These are phyloP conservation scores for Drosophila colorata DNA, from an alignment of 2,888 invertebrate species.

Conservation along the genomic window DNA sequence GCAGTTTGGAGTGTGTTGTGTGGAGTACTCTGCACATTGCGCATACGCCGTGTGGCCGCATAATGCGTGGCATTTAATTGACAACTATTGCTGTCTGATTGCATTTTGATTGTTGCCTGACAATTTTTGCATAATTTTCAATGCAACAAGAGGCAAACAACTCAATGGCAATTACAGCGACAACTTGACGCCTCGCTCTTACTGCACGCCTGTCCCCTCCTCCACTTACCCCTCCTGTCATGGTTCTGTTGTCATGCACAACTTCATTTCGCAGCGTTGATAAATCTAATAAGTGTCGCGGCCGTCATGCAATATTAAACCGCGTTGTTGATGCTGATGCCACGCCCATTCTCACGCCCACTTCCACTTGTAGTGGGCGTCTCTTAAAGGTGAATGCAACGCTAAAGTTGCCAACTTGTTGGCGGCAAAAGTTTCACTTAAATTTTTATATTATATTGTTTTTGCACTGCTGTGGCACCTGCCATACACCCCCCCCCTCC, in stretches of 20 bases:
- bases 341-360: slow-evolving; percentile 16
- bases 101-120: slow-evolving; percentile 68
- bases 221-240: not conserved
- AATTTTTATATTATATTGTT: slow-evolving; percentile 58
- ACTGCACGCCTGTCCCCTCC: not conserved
- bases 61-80: slow-evolving; percentile 47
- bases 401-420: slow-evolving; percentile 66
- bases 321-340: slow-evolving; percentile 4
- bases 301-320: slow-evolving; percentile 66
- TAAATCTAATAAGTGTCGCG: slow-evolving; percentile 78
- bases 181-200: slow-evolving; percentile 33
- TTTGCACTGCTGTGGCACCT: slow-evolving; percentile 11
- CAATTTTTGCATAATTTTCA: slow-evolving; percentile 59
- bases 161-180: slow-evolving; percentile 51
- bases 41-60: slow-evolving; percentile 51
- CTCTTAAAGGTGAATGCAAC: slow-evolving; percentile 65
- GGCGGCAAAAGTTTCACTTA: slow-evolving; percentile 66
- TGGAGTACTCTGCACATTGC: slow-evolving; percentile 45
- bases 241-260: slow-evolving; percentile 51
- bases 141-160: slow-evolving; percentile 44
- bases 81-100: slow-evolving; percentile 80
- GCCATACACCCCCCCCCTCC: too few species aligned
- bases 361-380: slow-evolving; percentile 5
- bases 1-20: slow-evolving; percentile 4
- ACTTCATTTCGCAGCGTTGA: slow-evolving; percentile 64